Conservation (phyloP, 2,113 vertebrate genomes). For the Pachycephala philippinensis region DNA sequence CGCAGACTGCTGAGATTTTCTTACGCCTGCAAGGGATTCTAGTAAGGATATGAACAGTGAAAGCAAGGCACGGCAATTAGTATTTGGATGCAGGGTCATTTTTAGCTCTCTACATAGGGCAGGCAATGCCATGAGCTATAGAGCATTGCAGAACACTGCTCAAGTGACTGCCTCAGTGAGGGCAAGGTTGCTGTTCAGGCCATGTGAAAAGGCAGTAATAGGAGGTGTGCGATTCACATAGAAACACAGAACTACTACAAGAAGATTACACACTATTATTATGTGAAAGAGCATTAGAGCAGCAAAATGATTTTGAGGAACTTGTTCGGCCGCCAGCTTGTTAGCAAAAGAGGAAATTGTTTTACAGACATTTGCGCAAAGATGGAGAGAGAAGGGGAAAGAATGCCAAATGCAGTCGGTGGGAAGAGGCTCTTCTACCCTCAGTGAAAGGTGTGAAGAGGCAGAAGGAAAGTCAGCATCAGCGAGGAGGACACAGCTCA, state of each 20-base stretch:
- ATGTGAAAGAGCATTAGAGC: neutral
- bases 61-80: neutral
- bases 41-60: neutral
- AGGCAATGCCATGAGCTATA: neutral
- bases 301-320: neutral
- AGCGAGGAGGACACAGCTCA: fast-evolving
- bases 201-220: neutral
- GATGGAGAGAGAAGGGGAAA: neutral
- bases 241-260: neutral
- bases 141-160: neutral
- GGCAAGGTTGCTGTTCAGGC: neutral
- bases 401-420: neutral
- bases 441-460: neutral
- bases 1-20: neutral
- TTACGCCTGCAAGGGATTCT: neutral
- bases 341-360: neutral
- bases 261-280: neutral
- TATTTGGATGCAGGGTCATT: neutral
- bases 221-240: neutral
- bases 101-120: neutral
- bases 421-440: neutral
- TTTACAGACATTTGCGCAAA: neutral
- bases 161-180: neutral
- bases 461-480: neutral
- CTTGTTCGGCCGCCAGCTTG: neutral